Percentiles rank a stretch among this genome's conserved stretches.
Evolutionary conservation across 2,888 invertebrate genomes (phyloP).

Genomic region (Phalangium opilio): DNA sequence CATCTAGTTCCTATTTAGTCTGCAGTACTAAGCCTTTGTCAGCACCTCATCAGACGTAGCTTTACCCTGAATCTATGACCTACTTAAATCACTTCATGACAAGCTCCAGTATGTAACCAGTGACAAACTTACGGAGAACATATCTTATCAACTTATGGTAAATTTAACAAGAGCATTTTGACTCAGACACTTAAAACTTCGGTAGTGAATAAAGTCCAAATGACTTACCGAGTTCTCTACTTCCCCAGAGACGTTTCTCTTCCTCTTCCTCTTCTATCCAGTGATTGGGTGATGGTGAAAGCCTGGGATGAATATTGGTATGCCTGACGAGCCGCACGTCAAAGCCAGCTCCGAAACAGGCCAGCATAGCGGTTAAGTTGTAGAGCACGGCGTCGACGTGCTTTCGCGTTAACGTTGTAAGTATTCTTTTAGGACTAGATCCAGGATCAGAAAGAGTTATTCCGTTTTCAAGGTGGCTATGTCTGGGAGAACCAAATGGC

Average conservation of each 20-base stretch:
- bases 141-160: too few species aligned
- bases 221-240: constrained; percentile 19
- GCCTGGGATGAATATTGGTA: constrained; percentile 60
- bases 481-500: constrained; percentile 8
- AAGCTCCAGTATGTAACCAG: too few species aligned
- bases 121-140: too few species aligned
- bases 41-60: too few species aligned
- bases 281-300: constrained; percentile 41
- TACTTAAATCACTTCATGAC: too few species aligned
- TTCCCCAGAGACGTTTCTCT: constrained; percentile 17
- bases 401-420: constrained; percentile 20
- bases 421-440: constrained; percentile 12
- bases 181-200: too few species aligned
- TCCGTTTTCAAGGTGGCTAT: constrained; percentile 52
- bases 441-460: constrained; percentile 19
- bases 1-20: too few species aligned
- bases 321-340: constrained; percentile 79
- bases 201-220: too few species aligned
- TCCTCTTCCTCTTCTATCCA: constrained; percentile 17
- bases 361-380: constrained; percentile 80
- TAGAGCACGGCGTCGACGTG: constrained; percentile 49
- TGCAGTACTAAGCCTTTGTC: too few species aligned
- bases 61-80: too few species aligned
- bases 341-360: constrained; percentile 78
- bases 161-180: too few species aligned